Evolutionary conservation across 1,140 invertebrate species (phyloP).

Genomic region (Aphidius ervi): DNA sequence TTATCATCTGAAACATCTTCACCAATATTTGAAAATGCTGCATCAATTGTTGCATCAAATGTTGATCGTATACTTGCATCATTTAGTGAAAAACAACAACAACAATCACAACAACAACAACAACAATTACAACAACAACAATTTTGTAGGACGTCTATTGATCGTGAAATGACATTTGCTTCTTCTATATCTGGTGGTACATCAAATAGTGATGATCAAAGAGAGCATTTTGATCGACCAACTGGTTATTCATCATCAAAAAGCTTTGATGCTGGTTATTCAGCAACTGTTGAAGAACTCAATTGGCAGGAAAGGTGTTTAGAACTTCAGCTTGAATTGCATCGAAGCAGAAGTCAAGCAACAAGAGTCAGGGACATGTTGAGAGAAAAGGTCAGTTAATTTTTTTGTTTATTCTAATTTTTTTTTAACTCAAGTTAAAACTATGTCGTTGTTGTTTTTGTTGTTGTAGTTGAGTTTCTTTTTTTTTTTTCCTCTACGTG

Average conservation of each 20-base stretch:
- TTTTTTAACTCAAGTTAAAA: background rate
- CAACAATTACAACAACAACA: conserved; percentile 3
- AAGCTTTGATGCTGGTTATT: conserved; percentile 46
- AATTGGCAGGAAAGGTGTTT: conserved; percentile 83
- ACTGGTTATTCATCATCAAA: conserved; percentile 40
- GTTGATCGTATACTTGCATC: conserved; percentile 17
- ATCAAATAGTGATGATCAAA: conserved; percentile 37
- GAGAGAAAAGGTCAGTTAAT: conserved; percentile 70
- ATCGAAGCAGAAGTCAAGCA: conserved; percentile 76
- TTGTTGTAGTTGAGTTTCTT: no score
- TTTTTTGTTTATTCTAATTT: background rate
- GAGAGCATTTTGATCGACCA: conserved; percentile 38
- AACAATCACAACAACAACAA: background rate
- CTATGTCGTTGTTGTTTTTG: no score
- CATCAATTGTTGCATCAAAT: conserved; percentile 14
- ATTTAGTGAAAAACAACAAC: conserved; percentile 11
- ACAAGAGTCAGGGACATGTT: conserved; percentile 80
- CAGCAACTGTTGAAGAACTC: conserved; percentile 49
- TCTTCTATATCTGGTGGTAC: conserved; percentile 19
- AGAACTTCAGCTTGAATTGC: conserved; percentile 76
- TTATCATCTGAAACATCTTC: conserved; percentile 21
- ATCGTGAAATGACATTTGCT: conserved; percentile 18
- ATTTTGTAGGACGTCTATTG: conserved; percentile 14
- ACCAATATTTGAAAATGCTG: conserved; percentile 14
- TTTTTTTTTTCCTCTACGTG: no score